phyloP scores from a whole-genome alignment of 2,888 invertebrate genomes.

The Philereme vetulata region DNA sequence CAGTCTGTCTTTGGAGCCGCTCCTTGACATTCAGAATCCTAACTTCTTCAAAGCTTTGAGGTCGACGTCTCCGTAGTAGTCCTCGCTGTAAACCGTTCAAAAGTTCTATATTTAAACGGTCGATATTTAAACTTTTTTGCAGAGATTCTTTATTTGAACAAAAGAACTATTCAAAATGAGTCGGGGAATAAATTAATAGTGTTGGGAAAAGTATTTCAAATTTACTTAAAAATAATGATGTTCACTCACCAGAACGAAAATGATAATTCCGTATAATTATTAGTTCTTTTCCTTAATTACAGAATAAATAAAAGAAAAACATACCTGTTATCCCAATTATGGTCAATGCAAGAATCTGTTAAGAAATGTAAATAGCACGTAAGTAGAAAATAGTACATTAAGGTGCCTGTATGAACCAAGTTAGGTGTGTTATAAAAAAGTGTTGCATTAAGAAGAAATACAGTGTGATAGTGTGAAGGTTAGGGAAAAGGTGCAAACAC shows the following conservation, averaged over 20 bases:
- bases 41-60: conserved; percentile 93
- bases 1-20: conserved; percentile 78
- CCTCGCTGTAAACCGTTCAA: conserved; percentile 86
- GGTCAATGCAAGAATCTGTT: conserved; percentile 27
- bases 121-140: not conserved
- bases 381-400: conserved; percentile 18
- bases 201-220: conserved; percentile 1
- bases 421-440: conserved; percentile 57
- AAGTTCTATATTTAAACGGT: conserved; percentile 20
- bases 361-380: conserved; percentile 14
- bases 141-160: too few species aligned
- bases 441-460: conserved; percentile 48
- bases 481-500: conserved; percentile 63
- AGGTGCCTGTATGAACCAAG: conserved; percentile 3
- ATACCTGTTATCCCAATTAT: conserved; percentile 35
- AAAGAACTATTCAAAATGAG: too few species aligned
- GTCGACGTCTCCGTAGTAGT: conserved; percentile 96
- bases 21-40: conserved; percentile 86
- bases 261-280: conserved; percentile 10
- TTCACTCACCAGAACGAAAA: conserved; percentile 30
- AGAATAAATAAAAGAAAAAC: conserved; percentile 27
- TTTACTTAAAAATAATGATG: conserved; percentile 1
- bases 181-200: too few species aligned
- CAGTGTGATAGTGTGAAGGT: conserved; percentile 61
- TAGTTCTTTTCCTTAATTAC: conserved; percentile 8